Evolutionary conservation across 2,113 vertebrate genomes (phyloP), one percentile per base, ranked within the genome.

Genomic region (Hypanus sabinus): DNA sequence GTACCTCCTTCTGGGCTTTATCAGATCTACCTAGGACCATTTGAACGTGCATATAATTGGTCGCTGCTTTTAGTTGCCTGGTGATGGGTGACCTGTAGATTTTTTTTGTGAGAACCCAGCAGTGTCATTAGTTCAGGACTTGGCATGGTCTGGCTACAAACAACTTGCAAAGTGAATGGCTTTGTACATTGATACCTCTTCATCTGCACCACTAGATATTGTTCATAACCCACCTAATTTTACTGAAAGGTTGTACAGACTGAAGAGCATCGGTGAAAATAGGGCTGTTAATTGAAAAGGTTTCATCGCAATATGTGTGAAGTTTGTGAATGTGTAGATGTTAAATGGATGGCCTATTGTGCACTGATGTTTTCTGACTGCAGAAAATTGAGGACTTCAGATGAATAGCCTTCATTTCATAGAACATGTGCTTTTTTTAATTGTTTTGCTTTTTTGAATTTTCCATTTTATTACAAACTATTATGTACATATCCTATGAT

Each of bases 401-500:
- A 99, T 98, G 98, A 98, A 97, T 97, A 97, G 96, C 97, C 97
- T 97, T 94, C 97, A 97, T 97, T 97, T 97, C 97, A 97, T 97
- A 96, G 97, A 94, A 97, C 97, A 96, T 96, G 97, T 96, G 96
- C 97, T 97, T 95, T 97, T 97, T 97, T 97, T 97, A 96, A 97
- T 95, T 94, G 62, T 95, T 95, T 95, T 94, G 95, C 95, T 94
- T 97, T 94, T 94, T 94, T 94, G 95, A 96, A 96, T 97, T 96
- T 95, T 96, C 97, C 97, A 97, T 97, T 97, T 97, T 99, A 99
- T 98, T 98, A 98, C 96, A 97, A 96, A 97, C 97, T 97, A 95
- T 95, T 95, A 92, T 99, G 98, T 99, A 99, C 99, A 99, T 99
- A 97, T 95, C 96, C 96, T 98, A 97, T 97, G 96, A 97, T 97